Evolutionary conservation across 2,797 vertebrate species (phyloP).

Genomic region (Eulemur rubriventer): DNA sequence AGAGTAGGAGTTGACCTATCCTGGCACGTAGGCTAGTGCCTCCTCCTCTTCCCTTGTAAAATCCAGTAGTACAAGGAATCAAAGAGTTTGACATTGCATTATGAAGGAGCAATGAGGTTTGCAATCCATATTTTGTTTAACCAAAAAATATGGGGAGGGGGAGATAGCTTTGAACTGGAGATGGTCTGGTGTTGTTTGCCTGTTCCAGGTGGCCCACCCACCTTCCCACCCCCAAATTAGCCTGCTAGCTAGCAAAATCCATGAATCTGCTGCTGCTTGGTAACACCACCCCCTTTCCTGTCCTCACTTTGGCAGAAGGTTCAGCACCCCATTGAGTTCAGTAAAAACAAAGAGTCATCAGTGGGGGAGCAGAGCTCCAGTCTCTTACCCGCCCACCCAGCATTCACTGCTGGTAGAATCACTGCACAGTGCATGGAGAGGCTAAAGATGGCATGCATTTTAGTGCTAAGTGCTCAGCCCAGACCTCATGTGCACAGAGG

Average conservation of each 20-base stretch:
- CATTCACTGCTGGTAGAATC: not conserved
- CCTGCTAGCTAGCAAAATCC: constrained; percentile 43
- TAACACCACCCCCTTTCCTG: constrained; percentile 68
- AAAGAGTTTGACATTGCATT: not conserved
- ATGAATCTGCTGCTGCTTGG: constrained; percentile 60
- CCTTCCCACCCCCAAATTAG: constrained; percentile 47
- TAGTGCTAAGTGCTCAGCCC: not conserved
- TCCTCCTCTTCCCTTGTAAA: not conserved
- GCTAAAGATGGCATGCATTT: not conserved
- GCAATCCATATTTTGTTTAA: not conserved
- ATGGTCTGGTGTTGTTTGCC: constrained; percentile 26
- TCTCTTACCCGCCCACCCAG: not conserved
- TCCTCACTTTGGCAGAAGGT: constrained; percentile 65
- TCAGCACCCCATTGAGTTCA: constrained; percentile 64
- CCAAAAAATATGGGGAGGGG: not conserved
- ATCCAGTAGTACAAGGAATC: not conserved
- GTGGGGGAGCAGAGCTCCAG: not conserved
- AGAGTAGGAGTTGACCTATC: not conserved
- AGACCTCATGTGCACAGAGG: not conserved
- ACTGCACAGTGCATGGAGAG: not conserved
- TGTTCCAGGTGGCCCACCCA: constrained; percentile 69
- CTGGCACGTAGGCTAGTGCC: not conserved
- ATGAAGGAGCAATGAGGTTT: not conserved
- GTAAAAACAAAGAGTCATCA: constrained; percentile 56
- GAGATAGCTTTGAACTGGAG: constrained; percentile 14